A percentile compares a stretch with the other conserved stretches of the same genome.
These are phyloP conservation scores for Smutsia gigantea DNA, from an alignment of 2,797 vertebrate genomes.

Conservation along the genomic window DNA sequence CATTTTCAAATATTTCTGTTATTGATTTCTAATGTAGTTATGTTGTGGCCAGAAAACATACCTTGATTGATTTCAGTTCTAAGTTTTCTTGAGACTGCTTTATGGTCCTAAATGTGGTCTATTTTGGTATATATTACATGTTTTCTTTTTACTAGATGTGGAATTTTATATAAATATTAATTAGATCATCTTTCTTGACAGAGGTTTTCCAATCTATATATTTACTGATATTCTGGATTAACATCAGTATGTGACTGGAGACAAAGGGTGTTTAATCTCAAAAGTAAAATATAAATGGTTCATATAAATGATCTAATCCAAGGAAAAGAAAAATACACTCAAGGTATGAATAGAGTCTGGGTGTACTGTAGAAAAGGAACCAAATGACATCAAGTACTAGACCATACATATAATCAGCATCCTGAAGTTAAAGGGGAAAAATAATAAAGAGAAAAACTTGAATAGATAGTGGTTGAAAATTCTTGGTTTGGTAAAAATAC, in stretches of 20 bases:
- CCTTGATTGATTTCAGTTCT: background rate
- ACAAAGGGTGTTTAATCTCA: background rate
- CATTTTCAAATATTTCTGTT: background rate
- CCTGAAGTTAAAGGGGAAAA: background rate
- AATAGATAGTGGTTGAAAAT: background rate
- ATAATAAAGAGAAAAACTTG: background rate
- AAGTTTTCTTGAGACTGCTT: background rate
- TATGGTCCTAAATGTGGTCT: background rate
- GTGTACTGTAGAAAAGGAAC: background rate
- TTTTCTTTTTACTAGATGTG: background rate
- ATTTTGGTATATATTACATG: background rate
- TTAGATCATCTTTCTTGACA: background rate
- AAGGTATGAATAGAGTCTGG: background rate
- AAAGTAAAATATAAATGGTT: background rate
- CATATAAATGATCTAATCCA: background rate
- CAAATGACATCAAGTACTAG: background rate
- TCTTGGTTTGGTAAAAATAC: background rate
- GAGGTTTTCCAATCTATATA: background rate
- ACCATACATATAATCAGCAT: background rate
- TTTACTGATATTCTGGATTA: background rate
- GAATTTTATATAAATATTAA: background rate
- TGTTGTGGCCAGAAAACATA: background rate
- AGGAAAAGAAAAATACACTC: background rate
- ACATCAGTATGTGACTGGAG: background rate
- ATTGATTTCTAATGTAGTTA: background rate